These are phyloP conservation scores for Argynnis bischoffii DNA, from an alignment of 2,888 invertebrate species.

Conservation along the genomic window DNA sequence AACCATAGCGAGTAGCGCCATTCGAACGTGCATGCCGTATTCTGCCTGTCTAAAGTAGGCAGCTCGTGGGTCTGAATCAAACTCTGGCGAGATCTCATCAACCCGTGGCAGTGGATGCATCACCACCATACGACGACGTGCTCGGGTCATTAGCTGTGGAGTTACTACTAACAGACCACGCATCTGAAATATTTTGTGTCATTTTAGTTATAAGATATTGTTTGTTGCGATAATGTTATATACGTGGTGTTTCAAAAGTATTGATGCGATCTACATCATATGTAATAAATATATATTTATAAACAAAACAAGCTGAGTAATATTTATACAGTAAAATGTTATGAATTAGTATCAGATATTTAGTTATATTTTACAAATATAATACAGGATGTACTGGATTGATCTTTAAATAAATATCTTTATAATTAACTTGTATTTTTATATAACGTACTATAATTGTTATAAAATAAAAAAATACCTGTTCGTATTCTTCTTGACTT, in stretches of 20 bases:
- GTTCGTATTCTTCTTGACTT: slow-evolving; percentile 91
- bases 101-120: slow-evolving; percentile 98
- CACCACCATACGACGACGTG: slow-evolving; percentile 96
- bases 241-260: too few relatives aligned
- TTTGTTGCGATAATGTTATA: too few relatives aligned
- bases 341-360: too few relatives aligned
- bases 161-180: slow-evolving; percentile 95
- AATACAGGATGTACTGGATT: background rate
- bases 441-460: background rate
- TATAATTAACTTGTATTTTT: background rate
- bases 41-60: slow-evolving; percentile 99
- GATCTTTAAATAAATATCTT: background rate
- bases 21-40: slow-evolving; percentile 98
- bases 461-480: slow-evolving; percentile 78
- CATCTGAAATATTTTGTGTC: slow-evolving; percentile 79
- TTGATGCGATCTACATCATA: too few relatives aligned
- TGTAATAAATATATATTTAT: too few relatives aligned
- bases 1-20: slow-evolving; percentile 97
- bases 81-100: slow-evolving; percentile 96
- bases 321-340: too few relatives aligned
- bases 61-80: slow-evolving; percentile 97
- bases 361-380: too few relatives aligned
- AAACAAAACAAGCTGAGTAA: too few relatives aligned
- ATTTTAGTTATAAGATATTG: background rate
- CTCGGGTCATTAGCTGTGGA: slow-evolving; percentile 96